phyloP scores from a whole-genome alignment of 1,140 invertebrate genomes.

The Stegodyphus dumicola region DNA sequence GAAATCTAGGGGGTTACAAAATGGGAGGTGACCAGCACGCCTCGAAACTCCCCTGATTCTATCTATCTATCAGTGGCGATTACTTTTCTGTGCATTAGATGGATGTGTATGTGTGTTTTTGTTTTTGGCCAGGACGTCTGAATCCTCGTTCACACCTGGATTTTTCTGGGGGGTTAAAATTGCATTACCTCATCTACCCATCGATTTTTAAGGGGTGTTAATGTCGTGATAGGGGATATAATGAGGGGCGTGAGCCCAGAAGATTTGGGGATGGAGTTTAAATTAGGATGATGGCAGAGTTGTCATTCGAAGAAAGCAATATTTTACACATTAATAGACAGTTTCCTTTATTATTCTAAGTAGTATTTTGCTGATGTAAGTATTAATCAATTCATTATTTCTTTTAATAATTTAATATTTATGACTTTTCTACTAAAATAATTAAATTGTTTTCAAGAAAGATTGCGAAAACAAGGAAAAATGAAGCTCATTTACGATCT shows the following conservation, averaged over 20 bases:
- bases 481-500: no score
- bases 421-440: no score
- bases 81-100: not conserved
- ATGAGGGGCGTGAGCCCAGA: conserved; percentile 42
- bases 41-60: conserved; percentile 41
- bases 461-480: no score
- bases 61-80: conserved; percentile 32
- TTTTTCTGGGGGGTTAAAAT: not conserved
- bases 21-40: conserved; percentile 51
- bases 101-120: not conserved
- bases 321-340: no score
- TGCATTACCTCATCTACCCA: conserved; percentile 26
- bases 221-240: conserved; percentile 57
- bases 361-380: no score
- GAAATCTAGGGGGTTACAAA: not conserved
- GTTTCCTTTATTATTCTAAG: no score
- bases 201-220: conserved; percentile 50
- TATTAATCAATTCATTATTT: no score
- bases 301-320: no score
- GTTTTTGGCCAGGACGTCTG: not conserved
- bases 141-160: conserved; percentile 7
- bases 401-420: no score
- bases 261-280: conserved; percentile 4
- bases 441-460: no score
- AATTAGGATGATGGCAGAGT: not conserved